These are phyloP conservation scores for Paguma larvata DNA, from an alignment of 2,797 vertebrate species.

Conservation along the genomic window DNA sequence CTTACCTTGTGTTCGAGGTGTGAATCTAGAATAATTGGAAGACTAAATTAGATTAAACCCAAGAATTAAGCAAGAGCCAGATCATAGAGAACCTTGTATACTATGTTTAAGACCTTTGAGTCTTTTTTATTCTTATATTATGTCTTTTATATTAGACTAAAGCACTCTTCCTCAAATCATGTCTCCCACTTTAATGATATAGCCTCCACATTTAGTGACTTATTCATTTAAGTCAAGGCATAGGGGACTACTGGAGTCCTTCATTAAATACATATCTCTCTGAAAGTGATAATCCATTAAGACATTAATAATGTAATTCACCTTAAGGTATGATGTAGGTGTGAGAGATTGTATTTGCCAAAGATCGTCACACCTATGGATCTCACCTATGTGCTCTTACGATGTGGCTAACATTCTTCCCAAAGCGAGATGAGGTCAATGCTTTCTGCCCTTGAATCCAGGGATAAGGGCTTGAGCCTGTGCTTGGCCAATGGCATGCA, in stretches of 20 bases:
- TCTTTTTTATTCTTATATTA: conserved; percentile 13
- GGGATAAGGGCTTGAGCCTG: background rate
- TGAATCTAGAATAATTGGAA: conserved; percentile 19
- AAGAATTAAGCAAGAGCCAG: conserved; percentile 2
- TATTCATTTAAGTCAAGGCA: background rate
- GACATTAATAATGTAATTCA: background rate
- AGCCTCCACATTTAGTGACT: background rate
- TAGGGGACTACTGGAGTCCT: background rate
- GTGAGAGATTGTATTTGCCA: conserved; percentile 28
- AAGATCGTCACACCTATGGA: background rate
- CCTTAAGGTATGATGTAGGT: background rate
- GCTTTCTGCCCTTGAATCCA: background rate
- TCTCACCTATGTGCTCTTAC: background rate
- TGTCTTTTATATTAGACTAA: background rate
- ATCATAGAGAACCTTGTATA: background rate
- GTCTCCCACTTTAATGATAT: background rate
- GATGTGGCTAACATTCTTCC: background rate
- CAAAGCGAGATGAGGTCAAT: background rate
- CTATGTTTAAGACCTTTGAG: background rate
- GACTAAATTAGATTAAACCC: conserved; percentile 37
- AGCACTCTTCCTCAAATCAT: background rate
- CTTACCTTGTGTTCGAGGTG: background rate
- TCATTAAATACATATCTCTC: background rate
- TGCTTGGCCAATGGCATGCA: background rate
- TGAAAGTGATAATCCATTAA: conserved; percentile 25